Evolutionary conservation across 1,140 invertebrate genomes (phyloP), one percentile per base, ranked within the genome.

Genomic region (Nixonia krombeini): DNA sequence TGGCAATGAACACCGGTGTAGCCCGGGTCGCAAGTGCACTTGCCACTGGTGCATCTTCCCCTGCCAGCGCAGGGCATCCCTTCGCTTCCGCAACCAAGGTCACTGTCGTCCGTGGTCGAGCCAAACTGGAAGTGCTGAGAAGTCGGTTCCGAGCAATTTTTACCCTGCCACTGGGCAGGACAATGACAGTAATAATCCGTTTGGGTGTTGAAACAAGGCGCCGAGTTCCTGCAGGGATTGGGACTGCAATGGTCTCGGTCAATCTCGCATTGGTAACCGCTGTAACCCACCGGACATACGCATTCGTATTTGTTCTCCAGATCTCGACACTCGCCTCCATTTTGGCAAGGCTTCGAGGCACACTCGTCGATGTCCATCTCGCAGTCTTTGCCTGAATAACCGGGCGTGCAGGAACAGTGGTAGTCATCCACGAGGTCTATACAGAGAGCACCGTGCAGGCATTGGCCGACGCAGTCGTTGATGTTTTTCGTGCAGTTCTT

Each of bases 101-200:
- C n/a, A 46, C 68, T 72, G 50, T 82, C 75, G 72, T 80, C 79
- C 57, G n/a, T n/a, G n/a, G n/a, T 73, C 68, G 55, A 79, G 49
- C 87, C 84, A 63, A 89, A 89, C 10, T 89, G 87, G 2, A 87
- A 88, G 73, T 87, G 87, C 40, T 88, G 84, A 4, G 88, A 86
- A 45, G 88, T 88, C 7, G 88, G 82, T 65, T 92, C 89, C 70
- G 94, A 94, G 80, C 96, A 98, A 84, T 95, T 96, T 79, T 93
- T 94, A 23, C 96, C 96, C 55, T 92, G 90, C 89, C 94, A 96
- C 64, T 92, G 91, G 40, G 89, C 88, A 0, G 91, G 89, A 85
- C 96, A 98, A 81, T 94, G 92, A 82, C 96, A 98, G 73, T 94
- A 93, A 83, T 96, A 97, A 76, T 94, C 93, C 40, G 89, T 89